Evolutionary conservation across 2,888 invertebrate genomes (phyloP).

Genomic region (Dugesia japonica): DNA sequence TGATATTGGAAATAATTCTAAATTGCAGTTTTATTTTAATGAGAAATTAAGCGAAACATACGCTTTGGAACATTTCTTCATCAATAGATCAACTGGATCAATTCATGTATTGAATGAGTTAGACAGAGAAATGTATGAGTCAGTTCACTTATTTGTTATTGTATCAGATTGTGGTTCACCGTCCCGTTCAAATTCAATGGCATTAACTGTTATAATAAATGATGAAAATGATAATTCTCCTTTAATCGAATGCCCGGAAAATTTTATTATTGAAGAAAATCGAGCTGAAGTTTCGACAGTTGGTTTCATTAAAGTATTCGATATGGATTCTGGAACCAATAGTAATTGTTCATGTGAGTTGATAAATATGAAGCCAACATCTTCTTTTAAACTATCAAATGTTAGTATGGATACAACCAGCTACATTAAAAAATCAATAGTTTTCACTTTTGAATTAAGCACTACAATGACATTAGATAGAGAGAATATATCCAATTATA

Average conservation of each 20-base stretch:
- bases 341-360: neutral
- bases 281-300: neutral
- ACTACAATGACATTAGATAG: neutral
- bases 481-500: neutral
- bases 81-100: neutral
- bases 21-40: neutral
- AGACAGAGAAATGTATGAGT: neutral
- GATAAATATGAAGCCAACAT: neutral
- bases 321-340: neutral
- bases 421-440: neutral
- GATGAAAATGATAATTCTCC: neutral
- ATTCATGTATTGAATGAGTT: neutral
- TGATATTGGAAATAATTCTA: neutral
- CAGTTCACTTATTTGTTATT: neutral
- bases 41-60: neutral
- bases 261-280: neutral
- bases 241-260: neutral
- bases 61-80: neutral
- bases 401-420: neutral
- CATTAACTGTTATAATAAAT: neutral
- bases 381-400: neutral
- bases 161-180: neutral
- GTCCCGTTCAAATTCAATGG: neutral
- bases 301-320: neutral
- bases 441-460: neutral